Conservation (phyloP, 2,888 invertebrate species). For the Spodoptera picta region DNA sequence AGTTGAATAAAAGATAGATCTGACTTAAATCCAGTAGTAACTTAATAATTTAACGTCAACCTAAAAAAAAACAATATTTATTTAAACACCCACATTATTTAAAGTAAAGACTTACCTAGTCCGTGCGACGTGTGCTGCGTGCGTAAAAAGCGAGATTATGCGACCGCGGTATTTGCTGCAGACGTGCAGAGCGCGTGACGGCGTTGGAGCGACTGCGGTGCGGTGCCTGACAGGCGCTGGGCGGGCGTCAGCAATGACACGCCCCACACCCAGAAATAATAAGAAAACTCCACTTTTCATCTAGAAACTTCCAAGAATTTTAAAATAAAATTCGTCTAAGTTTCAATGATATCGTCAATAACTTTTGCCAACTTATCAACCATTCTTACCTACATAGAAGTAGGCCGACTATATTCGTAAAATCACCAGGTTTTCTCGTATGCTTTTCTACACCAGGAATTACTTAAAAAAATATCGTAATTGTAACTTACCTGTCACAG, state of each 20-base stretch:
- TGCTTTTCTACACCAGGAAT: too few species aligned
- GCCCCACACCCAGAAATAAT: constrained; percentile 65
- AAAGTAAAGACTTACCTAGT: constrained; percentile 42
- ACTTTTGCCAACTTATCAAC: background rate
- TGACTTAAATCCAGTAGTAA: too few species aligned
- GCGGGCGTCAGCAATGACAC: constrained; percentile 77
- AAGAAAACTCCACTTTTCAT: constrained; percentile 42
- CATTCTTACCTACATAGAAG: too few species aligned
- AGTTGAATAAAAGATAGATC: too few species aligned
- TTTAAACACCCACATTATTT: too few species aligned
- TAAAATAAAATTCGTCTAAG: constrained; percentile 11
- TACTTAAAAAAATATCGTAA: too few species aligned
- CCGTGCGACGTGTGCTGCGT: constrained; percentile 24
- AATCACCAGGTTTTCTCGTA: too few species aligned
- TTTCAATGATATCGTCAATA: constrained; percentile 15
- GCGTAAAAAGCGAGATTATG: constrained; percentile 24
- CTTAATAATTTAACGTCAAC: too few species aligned
- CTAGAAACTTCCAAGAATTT: constrained; percentile 42
- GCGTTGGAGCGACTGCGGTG: constrained; percentile 67
- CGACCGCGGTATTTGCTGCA: constrained; percentile 3
- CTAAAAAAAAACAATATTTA: too few species aligned
- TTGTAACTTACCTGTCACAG: too few species aligned
- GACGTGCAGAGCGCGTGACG: constrained; percentile 61
- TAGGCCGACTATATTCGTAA: too few species aligned
- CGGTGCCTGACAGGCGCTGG: constrained; percentile 68